phyloP scores from a whole-genome alignment of 2,888 invertebrate genomes.

The Acronicta alni region DNA sequence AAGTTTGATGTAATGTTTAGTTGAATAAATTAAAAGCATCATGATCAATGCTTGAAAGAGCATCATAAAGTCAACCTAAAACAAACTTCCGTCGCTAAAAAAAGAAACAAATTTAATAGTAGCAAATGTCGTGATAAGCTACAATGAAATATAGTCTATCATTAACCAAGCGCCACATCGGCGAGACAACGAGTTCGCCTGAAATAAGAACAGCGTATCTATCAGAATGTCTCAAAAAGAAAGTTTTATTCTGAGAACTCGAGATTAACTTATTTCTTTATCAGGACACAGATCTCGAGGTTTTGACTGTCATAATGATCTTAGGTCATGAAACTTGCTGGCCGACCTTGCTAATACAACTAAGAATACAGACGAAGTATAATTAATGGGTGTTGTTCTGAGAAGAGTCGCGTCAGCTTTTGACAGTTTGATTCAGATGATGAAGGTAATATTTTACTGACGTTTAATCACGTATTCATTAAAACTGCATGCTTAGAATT shows the following conservation, averaged over 20 bases:
- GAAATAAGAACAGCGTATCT: slow-evolving; percentile 47
- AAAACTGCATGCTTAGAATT: slow-evolving; percentile 32
- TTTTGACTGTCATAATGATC: slow-evolving; percentile 35
- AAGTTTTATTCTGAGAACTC: slow-evolving; percentile 52
- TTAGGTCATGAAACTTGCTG: slow-evolving; percentile 39
- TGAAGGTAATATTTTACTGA: slow-evolving; percentile 63
- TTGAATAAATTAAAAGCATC: slow-evolving; percentile 31
- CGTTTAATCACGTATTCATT: slow-evolving; percentile 55
- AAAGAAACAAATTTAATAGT: no score
- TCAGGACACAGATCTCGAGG: slow-evolving; percentile 43
- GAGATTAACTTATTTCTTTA: slow-evolving; percentile 42
- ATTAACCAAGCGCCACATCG: slow-evolving; percentile 18
- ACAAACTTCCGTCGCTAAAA: no score
- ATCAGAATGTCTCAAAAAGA: slow-evolving; percentile 55
- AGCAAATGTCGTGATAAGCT: slow-evolving; percentile 8
- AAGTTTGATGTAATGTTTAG: slow-evolving; percentile 45
- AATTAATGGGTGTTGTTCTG: slow-evolving; percentile 50
- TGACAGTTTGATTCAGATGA: slow-evolving; percentile 66
- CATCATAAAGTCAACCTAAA: not conserved
- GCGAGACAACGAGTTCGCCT: slow-evolving; percentile 35
- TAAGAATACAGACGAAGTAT: slow-evolving; percentile 29
- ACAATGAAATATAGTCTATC: slow-evolving; percentile 22
- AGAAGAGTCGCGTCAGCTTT: slow-evolving; percentile 49
- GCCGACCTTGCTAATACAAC: slow-evolving; percentile 42
- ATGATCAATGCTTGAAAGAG: slow-evolving; percentile 23